A percentile compares a stretch with the other conserved stretches of the same genome.
Conservation (phyloP, 2,113 vertebrate genomes). For the Chloroceryle aenea region DNA sequence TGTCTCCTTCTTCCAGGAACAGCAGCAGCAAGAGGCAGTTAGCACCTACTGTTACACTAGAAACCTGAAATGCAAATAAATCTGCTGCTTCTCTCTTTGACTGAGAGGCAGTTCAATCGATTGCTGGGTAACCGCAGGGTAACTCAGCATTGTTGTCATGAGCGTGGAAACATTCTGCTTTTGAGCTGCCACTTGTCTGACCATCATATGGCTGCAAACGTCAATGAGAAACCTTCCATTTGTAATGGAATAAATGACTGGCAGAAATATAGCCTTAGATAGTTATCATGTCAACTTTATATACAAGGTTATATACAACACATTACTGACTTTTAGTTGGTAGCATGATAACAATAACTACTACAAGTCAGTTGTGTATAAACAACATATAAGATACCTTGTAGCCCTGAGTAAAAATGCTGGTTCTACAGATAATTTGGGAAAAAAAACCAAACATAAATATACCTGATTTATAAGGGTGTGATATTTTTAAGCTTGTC, state of each 20-base stretch:
- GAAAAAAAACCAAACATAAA: too few species aligned
- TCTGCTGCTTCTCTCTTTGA: not conserved
- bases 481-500: not conserved
- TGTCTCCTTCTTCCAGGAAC: slow-evolving; percentile 19
- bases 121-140: not conserved
- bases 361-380: not conserved
- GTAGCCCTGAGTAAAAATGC: not conserved
- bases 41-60: not conserved
- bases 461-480: not conserved
- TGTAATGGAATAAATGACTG: not conserved
- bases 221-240: not conserved
- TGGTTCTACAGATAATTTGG: not conserved
- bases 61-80: not conserved
- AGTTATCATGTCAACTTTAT: not conserved
- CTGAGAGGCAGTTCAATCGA: not conserved
- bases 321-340: not conserved
- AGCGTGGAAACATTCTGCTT: not conserved
- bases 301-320: too few species aligned
- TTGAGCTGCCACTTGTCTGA: not conserved
- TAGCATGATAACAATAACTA: not conserved
- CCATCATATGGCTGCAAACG: not conserved
- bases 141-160: not conserved
- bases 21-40: not conserved
- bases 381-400: not conserved
- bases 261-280: not conserved